phyloP scores from a whole-genome alignment of 2,797 vertebrate genomes.

The Chelon labrosus region DNA sequence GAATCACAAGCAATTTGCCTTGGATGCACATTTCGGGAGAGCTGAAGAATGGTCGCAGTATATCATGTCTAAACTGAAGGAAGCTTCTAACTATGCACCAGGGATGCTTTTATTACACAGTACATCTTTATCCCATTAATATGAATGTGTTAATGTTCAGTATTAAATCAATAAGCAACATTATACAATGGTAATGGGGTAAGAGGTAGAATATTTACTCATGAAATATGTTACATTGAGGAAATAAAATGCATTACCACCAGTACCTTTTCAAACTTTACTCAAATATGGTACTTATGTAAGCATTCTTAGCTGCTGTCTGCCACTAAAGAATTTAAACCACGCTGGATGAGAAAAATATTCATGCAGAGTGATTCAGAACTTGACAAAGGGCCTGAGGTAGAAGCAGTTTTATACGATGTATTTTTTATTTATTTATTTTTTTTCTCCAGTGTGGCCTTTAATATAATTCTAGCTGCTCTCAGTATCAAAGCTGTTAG shows the following conservation, averaged over 20 bases:
- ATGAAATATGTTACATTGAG: background rate
- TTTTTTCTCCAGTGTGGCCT: slow-evolving; percentile 3
- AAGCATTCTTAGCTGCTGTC: background rate
- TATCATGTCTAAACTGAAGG: background rate
- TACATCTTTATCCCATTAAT: background rate
- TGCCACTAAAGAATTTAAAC: background rate
- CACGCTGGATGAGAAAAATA: background rate
- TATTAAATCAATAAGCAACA: background rate
- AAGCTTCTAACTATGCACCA: background rate
- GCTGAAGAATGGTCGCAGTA: background rate
- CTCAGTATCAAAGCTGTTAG: slow-evolving; percentile 63
- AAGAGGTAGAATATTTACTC: background rate
- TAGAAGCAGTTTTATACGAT: slow-evolving; percentile 14
- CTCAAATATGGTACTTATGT: background rate
- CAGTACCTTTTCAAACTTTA: background rate
- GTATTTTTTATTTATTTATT: slow-evolving; percentile 7
- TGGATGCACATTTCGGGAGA: background rate
- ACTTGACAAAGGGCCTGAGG: background rate
- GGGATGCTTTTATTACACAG: background rate
- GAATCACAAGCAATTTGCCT: too few species aligned
- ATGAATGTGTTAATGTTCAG: background rate
- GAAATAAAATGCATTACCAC: background rate
- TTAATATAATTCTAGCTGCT: slow-evolving; percentile 50
- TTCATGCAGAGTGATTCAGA: slow-evolving; percentile 12
- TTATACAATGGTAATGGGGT: background rate